Base-by-base conservation (phyloP, 64 coral and sea anemone species). In the Dendronephthya gigantea region DNA sequence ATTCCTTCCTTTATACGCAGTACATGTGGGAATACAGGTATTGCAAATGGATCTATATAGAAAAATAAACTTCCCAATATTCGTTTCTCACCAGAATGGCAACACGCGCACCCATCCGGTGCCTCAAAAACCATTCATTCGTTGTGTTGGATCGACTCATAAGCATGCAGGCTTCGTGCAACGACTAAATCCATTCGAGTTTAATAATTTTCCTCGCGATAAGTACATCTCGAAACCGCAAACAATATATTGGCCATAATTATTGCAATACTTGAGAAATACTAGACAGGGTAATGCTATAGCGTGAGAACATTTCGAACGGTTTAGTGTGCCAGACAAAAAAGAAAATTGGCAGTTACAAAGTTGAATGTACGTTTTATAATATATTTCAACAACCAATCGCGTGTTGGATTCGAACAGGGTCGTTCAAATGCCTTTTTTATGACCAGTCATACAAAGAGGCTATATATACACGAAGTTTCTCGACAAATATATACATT, bases 181-280 rank as follows among this genome's bases (percentile, higher is more conserved):
- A 62, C 19, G 19, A 62, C 19, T 62, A 62, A 27, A 62, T 5
- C 19, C 19, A 22, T 27, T 22, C 25, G 55, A 9, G 25, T 62
- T 62, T 16, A 52, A 62, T 62, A 4, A 62, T 62, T 62, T 62
- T 27, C 55, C 7, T 62, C 19, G 25, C 25, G 19, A 7, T 27
- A 62, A 62, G 55, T 27, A 62, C 55, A 62, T 62, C 55, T 62
- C 25, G 6, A 62, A 62, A 62, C 4, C 55, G 16, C 25, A 62
- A 62, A 62, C 55, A 62, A 62, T 62, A 62, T 62, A 62, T 62
- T 62, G 55, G 55, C 55, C 25, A 62, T 62, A 62, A 62, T 62
- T 62, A 62, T 62, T 62, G 55, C 19, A 62, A 27, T 27, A 62
- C 55, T 62, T 62, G 25, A 27, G 19, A 62, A 62, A 62, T 17